Evolutionary conservation across 2,888 invertebrate species (phyloP).

Genomic region (Tigriopus californicus): DNA sequence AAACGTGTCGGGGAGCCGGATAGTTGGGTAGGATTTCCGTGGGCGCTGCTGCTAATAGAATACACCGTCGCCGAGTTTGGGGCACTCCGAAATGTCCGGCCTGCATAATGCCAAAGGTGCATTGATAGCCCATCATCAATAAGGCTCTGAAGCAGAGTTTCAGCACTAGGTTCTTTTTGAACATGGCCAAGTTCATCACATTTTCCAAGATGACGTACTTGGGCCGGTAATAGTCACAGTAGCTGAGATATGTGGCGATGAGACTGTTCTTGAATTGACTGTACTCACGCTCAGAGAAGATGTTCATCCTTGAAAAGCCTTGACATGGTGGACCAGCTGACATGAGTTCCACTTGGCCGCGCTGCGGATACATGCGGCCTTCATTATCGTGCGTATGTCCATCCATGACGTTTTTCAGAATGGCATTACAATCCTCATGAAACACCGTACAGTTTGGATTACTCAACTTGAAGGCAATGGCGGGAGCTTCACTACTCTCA

Average conservation of each 20-base stretch:
- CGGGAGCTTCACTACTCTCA: constrained; percentile 54
- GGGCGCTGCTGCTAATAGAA: constrained; percentile 62
- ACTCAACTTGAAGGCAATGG: constrained; percentile 56
- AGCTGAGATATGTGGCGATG: constrained; percentile 58
- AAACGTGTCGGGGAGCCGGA: constrained; percentile 60
- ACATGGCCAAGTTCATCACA: constrained; percentile 64
- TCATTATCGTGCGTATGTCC: constrained; percentile 34
- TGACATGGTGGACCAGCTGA: constrained; percentile 78
- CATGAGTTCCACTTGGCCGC: constrained; percentile 52
- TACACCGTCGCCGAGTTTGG: constrained; percentile 53
- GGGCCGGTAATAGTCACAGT: constrained; percentile 66
- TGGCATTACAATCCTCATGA: constrained; percentile 56
- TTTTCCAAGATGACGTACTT: constrained; percentile 65
- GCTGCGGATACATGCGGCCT: constrained; percentile 43
- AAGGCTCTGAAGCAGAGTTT: constrained; percentile 56
- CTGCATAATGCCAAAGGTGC: constrained; percentile 25
- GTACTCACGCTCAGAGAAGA: constrained; percentile 44
- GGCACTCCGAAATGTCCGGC: constrained; percentile 70
- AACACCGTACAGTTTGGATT: constrained; percentile 52
- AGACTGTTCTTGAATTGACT: constrained; percentile 44
- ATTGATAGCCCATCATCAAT: constrained; percentile 61
- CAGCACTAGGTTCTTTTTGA: constrained; percentile 57
- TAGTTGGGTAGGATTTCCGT: constrained; percentile 50
- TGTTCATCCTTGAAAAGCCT: constrained; percentile 74
- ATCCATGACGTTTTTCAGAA: constrained; percentile 21